Percentiles rank a stretch among this genome's conserved stretches.
phyloP scores from a whole-genome alignment of 2,888 invertebrate species.

The Odontomyia ornata region DNA sequence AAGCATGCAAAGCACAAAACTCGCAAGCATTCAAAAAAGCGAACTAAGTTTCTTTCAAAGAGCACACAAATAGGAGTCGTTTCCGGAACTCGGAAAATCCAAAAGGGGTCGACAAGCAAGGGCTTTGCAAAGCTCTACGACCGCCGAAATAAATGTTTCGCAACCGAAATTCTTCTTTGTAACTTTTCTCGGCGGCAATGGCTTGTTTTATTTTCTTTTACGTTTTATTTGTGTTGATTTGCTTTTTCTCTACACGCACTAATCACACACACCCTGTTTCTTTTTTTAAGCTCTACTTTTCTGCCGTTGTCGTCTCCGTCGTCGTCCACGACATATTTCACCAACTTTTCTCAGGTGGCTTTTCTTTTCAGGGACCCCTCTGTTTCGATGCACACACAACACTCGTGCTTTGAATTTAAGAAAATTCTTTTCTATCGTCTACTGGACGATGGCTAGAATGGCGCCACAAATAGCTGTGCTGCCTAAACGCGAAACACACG shows the following conservation, averaged over 20 bases:
- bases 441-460: slow-evolving; percentile 1
- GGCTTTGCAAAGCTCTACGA: too few relatives aligned
- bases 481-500: slow-evolving; percentile 38
- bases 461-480: too few relatives aligned
- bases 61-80: neutral
- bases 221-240: neutral
- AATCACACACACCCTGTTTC: slow-evolving; percentile 8
- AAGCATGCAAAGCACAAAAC: too few relatives aligned
- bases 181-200: too few relatives aligned
- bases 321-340: slow-evolving; percentile 24
- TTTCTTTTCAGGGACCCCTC: too few relatives aligned
- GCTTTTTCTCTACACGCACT: slow-evolving; percentile 14
- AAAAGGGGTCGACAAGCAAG: too few relatives aligned
- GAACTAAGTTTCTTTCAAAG: neutral
- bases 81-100: neutral
- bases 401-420: neutral
- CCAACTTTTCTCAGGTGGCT: neutral
- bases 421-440: neutral
- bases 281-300: slow-evolving; percentile 7
- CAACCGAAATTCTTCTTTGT: too few relatives aligned
- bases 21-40: neutral
- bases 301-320: neutral
- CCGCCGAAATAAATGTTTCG: too few relatives aligned
- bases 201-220: neutral
- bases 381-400: neutral